These are phyloP conservation scores for Hafferia zeledoni DNA, from an alignment of 2,797 vertebrate species.

Conservation along the genomic window DNA sequence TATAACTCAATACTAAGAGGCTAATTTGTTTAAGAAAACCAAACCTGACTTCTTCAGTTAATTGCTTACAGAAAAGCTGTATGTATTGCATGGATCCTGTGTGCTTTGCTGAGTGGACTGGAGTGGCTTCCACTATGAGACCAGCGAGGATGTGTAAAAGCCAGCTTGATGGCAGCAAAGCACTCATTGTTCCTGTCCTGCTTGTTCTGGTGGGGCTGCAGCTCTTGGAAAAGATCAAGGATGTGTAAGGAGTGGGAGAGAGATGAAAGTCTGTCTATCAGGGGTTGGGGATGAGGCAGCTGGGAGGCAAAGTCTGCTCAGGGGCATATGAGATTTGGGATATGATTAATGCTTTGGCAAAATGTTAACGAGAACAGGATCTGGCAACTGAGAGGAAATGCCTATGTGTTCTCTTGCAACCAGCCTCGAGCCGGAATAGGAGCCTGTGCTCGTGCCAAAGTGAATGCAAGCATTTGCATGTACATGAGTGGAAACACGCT, in stretches of 20 bases:
- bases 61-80: conserved; percentile 62
- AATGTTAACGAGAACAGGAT: background rate
- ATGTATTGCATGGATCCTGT: conserved; percentile 32
- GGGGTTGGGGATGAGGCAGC: conserved; percentile 32
- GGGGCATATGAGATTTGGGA: background rate
- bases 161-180: background rate
- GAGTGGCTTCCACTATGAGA: background rate
- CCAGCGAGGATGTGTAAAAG: background rate
- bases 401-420: background rate
- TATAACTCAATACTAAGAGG: conserved; percentile 66
- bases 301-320: background rate
- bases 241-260: background rate
- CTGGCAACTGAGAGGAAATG: conserved; percentile 46
- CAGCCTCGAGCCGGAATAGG: background rate
- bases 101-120: conserved; percentile 35
- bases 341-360: conserved; percentile 52
- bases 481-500: background rate
- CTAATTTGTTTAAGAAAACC: conserved; percentile 74
- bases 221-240: background rate
- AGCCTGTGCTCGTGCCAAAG: background rate
- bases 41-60: conserved; percentile 67
- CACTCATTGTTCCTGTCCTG: background rate
- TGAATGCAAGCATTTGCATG: background rate
- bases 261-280: conserved; percentile 32
- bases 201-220: background rate